Conservation (phyloP, 2,113 vertebrate genomes). For the Zosterops hypoxanthus region DNA sequence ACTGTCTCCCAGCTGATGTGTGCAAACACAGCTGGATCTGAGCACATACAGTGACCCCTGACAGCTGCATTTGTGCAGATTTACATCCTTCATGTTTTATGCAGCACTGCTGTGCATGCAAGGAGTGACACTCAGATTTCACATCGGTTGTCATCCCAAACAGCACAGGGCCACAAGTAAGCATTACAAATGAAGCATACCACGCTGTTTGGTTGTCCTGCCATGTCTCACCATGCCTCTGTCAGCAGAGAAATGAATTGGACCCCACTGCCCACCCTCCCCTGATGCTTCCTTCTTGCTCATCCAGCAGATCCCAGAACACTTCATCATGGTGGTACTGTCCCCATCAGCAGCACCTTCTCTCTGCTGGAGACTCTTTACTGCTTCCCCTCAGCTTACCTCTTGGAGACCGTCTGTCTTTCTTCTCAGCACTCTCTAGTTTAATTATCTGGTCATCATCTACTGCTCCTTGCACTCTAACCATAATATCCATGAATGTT, state of each 20-base stretch:
- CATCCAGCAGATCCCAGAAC: background rate
- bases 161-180: background rate
- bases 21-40: background rate
- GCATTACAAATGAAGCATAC: background rate
- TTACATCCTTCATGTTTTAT: background rate
- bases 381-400: background rate
- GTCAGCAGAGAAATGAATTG: background rate
- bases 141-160: background rate
- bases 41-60: fast-evolving
- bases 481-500: background rate
- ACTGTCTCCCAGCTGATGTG: background rate
- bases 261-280: background rate
- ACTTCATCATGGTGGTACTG: fast-evolving
- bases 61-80: background rate
- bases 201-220: background rate
- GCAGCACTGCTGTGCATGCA: background rate
- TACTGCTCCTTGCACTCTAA: background rate
- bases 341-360: background rate
- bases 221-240: background rate
- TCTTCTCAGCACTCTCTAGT: background rate
- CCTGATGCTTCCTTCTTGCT: background rate
- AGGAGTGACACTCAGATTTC: background rate
- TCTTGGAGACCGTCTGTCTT: background rate
- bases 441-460: background rate
- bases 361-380: background rate